Base-by-base conservation (phyloP, 1,140 invertebrate genomes). In the Danaus melanippus region DNA sequence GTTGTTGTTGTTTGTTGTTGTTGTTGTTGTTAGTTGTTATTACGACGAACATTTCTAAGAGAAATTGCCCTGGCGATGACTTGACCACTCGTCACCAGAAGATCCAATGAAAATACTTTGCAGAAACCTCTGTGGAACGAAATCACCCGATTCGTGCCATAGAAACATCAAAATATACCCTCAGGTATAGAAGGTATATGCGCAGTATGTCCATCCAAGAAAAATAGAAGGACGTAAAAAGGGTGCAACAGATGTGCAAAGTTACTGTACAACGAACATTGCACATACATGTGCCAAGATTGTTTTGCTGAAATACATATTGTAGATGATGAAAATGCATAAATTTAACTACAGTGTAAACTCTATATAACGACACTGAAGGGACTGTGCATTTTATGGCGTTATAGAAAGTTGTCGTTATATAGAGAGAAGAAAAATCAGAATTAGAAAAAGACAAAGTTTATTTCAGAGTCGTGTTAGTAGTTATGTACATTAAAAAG, bases 61-160 rank as follows among this genome's bases (percentile, higher is more conserved):
- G 48, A 32, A 40, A 41, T 53, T 53, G 39, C 41, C 12, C 41
- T 42, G 50, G 5, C 32, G 7, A 62, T 52, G 46, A 7, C 7
- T 17, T 4, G 21, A 39, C 15, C 17, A 49, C 45, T 0, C 15
- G 9, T 15, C 10, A 12, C 8, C 12, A 48, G 17, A 48, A 12
- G 45, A 46, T 48, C 46, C 10, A 9, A 32, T n/a, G 21, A n/a
- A 32, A 49, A 32, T 11, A 49, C 10, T 49, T 39, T 49, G 5
- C 17, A 49, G 21, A 49, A n/a, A 32, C 10, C 2, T 4, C 21
- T 7, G 6, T 3, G 6, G 21, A 32, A 32, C 21, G 0, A 32
- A 32, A 32, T 32, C 21, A 5, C 10, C 17, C 6, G 47, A 39
- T 39, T 39, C 39, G 21, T 49, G 21, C 47, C 10, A 39, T 6